A percentile compares a stretch with the other conserved stretches of the same genome.
Conservation (phyloP, 1,140 invertebrate species). For the Drosophila sturtevanti region DNA sequence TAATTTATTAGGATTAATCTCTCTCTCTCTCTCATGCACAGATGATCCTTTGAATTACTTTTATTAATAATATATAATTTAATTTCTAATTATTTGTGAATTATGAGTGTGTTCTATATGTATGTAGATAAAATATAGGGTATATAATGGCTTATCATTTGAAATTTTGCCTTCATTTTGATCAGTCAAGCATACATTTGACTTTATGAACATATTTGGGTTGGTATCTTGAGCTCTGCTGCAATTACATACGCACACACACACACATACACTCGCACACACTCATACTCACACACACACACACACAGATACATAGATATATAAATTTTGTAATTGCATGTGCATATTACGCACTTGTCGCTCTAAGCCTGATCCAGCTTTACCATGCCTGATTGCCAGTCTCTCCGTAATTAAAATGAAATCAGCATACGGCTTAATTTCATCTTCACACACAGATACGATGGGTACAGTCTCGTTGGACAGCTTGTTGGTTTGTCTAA, state of each 20-base stretch:
- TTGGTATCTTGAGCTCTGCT: constrained; percentile 19
- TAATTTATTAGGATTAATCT: background rate
- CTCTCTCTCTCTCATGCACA: too few species aligned
- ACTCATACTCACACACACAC: constrained; percentile 27
- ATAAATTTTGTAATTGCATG: constrained; percentile 61
- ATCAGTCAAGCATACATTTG: background rate
- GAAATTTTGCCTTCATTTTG: background rate
- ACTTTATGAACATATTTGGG: background rate
- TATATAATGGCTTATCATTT: background rate
- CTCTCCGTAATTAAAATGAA: constrained; percentile 77
- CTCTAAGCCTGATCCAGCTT: constrained; percentile 79
- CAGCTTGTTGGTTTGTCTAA: constrained; percentile 77
- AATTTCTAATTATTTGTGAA: background rate
- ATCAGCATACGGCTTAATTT: constrained; percentile 80
- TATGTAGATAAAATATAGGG: background rate
- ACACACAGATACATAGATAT: constrained; percentile 8
- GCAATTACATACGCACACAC: constrained; percentile 57
- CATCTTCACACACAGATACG: constrained; percentile 31
- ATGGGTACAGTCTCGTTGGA: constrained; percentile 40
- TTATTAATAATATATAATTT: too few species aligned
- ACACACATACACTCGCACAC: too few species aligned
- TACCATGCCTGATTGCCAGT: constrained; percentile 72
- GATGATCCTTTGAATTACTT: too few species aligned
- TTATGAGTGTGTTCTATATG: background rate
- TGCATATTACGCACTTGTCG: constrained; percentile 77